Percentiles rank a stretch among this genome's conserved stretches.
phyloP scores from a whole-genome alignment of 1,140 invertebrate species.

The Battus philenor region DNA sequence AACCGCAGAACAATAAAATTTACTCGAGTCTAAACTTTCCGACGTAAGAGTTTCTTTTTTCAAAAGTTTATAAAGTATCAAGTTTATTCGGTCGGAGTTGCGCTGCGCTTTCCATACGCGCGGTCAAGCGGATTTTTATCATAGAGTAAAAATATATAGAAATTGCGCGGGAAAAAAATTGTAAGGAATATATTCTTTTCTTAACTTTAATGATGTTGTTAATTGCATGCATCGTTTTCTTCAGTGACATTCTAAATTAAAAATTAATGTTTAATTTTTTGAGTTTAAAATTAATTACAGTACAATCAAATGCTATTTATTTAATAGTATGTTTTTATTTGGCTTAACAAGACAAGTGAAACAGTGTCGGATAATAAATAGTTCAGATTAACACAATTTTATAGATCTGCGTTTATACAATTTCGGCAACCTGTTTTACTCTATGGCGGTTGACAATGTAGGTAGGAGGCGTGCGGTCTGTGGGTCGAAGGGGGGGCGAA shows the following conservation, averaged over 20 bases:
- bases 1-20: conserved; percentile 2
- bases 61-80: conserved; percentile 65
- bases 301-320: too few species aligned
- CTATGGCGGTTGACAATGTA: conserved; percentile 71
- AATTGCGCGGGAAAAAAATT: conserved; percentile 11
- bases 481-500: conserved; percentile 27
- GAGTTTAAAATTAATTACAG: too few species aligned
- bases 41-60: conserved; percentile 30
- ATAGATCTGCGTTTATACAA: conserved; percentile 6
- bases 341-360: too few species aligned
- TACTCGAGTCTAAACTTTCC: too few species aligned
- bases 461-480: conserved; percentile 64
- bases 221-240: too few species aligned
- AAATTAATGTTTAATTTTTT: too few species aligned
- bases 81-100: conserved; percentile 52
- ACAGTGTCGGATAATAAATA: too few species aligned
- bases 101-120: conserved; percentile 63
- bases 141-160: conserved; percentile 37
- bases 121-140: conserved; percentile 70
- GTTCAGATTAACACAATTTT: too few species aligned
- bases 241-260: too few species aligned
- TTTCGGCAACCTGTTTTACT: conserved; percentile 43
- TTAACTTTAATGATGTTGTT: too few species aligned
- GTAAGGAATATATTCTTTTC: conserved; percentile 1
- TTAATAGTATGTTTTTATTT: too few species aligned